Conservation (phyloP, 2,888 invertebrate genomes). For the Agriopis aurantiaria region DNA sequence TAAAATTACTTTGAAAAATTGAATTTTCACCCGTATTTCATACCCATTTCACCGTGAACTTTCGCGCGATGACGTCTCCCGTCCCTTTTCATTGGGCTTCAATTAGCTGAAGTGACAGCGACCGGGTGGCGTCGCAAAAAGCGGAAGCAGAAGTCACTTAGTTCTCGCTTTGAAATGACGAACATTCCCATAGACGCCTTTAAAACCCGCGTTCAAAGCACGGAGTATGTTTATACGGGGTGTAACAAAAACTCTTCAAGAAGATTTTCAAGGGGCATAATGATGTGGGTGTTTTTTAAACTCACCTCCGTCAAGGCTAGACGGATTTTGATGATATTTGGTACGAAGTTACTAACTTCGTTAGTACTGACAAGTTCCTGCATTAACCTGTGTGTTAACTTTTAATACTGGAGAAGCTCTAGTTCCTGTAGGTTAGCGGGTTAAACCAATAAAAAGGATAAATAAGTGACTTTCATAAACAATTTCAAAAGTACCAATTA, state of each 20-base stretch:
- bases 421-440: no score
- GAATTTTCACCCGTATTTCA: conserved; percentile 21
- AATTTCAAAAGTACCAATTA: no score
- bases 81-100: conserved; percentile 29
- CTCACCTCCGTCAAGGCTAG: no score
- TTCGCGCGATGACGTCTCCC: conserved; percentile 16
- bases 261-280: no score
- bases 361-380: no score
- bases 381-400: no score
- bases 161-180: conserved; percentile 12
- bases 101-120: conserved; percentile 32
- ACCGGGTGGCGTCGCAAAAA: conserved; percentile 17
- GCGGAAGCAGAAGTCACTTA: conserved; percentile 29
- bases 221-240: not conserved
- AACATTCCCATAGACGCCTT: conserved; percentile 11
- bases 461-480: no score
- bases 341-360: no score
- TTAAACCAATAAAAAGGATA: no score
- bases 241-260: not conserved
- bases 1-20: conserved; percentile 27
- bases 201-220: conserved; percentile 4
- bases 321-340: no score
- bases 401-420: no score
- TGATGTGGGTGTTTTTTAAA: no score
- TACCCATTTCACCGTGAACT: conserved; percentile 15